Evolutionary conservation across 2,797 vertebrate genomes (phyloP).

Genomic region (Cyprinella venusta): DNA sequence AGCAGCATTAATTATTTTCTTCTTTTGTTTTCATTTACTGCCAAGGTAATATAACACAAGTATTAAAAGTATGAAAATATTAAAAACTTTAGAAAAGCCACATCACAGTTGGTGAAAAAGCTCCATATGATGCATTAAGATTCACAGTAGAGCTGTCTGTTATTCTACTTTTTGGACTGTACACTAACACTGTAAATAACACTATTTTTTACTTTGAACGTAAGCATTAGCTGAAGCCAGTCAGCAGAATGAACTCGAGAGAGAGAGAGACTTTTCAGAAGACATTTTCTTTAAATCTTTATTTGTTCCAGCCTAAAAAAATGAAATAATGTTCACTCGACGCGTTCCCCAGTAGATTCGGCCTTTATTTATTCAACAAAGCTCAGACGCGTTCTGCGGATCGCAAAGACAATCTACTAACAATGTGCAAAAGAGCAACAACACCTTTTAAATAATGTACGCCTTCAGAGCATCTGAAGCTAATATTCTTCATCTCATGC

Average conservation of each 20-base stretch:
- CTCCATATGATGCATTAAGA: not conserved
- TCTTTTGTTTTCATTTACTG: too few species aligned
- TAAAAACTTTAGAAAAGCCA: too few species aligned
- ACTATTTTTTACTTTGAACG: conserved; percentile 44
- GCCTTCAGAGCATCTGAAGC: conserved; percentile 22
- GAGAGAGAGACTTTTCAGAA: not conserved
- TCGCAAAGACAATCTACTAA: conserved; percentile 38
- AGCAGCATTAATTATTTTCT: too few species aligned
- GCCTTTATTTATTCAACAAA: conserved; percentile 60
- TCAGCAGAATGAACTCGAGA: conserved; percentile 30
- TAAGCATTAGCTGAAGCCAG: not conserved
- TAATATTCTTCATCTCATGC: conserved; percentile 14
- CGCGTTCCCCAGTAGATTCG: conserved; percentile 24
- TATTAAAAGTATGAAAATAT: too few species aligned
- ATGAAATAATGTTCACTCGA: conserved; percentile 44
- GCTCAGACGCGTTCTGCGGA: conserved; percentile 7
- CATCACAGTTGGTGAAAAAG: not conserved
- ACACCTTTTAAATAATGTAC: conserved; percentile 41
- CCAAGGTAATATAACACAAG: too few species aligned
- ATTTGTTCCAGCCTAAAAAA: conserved; percentile 29
- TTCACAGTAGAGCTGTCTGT: conserved; percentile 3
- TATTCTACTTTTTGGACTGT: conserved; percentile 38
- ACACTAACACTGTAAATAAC: conserved; percentile 45
- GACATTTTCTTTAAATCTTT: conserved; percentile 18
- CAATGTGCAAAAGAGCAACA: conserved; percentile 52